Percentiles rank a stretch among this genome's conserved stretches.
Evolutionary conservation across 2,888 invertebrate species (phyloP).

Genomic region (Saturnia japonica): DNA sequence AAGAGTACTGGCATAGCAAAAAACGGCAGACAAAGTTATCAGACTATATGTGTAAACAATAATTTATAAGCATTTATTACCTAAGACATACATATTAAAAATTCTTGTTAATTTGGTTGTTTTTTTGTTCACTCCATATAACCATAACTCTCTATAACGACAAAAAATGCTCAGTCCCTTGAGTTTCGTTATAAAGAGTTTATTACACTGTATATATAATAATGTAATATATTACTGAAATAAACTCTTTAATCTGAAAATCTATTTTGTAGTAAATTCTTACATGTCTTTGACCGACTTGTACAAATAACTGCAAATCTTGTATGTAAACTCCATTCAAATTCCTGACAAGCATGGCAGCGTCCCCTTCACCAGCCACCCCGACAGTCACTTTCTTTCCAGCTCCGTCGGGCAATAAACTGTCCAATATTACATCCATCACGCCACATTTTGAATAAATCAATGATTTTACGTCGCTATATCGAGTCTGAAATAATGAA

Average conservation of each 20-base stretch:
- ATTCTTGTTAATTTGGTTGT: no score
- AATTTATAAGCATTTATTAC: no score
- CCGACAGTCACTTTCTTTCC: slow-evolving; percentile 44
- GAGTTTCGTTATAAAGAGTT: no score
- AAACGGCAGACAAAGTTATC: no score
- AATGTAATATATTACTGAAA: background rate
- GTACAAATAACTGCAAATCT: slow-evolving; percentile 38
- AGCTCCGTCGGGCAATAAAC: slow-evolving; percentile 35
- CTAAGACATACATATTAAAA: no score
- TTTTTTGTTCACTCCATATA: no score
- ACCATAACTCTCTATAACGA: no score
- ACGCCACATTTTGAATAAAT: slow-evolving; percentile 41
- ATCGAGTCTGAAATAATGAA: slow-evolving; percentile 27
- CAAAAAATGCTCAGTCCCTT: no score
- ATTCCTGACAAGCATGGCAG: slow-evolving; percentile 37
- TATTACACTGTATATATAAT: no score
- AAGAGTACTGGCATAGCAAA: no score
- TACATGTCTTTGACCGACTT: slow-evolving; percentile 42
- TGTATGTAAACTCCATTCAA: slow-evolving; percentile 38
- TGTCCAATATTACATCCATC: slow-evolving; percentile 42
- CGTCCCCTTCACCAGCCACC: slow-evolving; percentile 43
- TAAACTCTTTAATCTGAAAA: background rate
- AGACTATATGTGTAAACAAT: no score
- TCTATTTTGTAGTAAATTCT: slow-evolving; percentile 5
- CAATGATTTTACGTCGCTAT: slow-evolving; percentile 36